Evolutionary conservation across 1,140 invertebrate species (phyloP).

Genomic region (Heliconius hermathena): DNA sequence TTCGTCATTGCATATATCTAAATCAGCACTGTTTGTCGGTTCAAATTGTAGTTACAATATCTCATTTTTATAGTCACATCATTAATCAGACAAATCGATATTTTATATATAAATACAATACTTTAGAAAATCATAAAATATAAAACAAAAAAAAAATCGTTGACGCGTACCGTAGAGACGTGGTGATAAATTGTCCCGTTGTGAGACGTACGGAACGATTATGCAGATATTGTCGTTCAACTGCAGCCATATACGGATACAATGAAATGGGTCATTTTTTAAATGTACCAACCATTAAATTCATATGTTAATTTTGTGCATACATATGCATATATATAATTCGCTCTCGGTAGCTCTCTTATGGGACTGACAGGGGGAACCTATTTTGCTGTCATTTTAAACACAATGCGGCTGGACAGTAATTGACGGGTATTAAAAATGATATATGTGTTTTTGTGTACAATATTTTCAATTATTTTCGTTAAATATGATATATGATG

Average conservation of each 20-base stretch:
- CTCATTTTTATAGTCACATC: too few relatives aligned
- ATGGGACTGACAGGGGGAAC: conserved; percentile 25
- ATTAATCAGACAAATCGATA: too few relatives aligned
- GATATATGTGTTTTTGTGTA: conserved; percentile 12
- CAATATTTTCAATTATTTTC: conserved; percentile 11
- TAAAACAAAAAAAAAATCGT: neutral
- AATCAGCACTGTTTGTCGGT: too few relatives aligned
- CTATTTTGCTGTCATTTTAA: conserved; percentile 38
- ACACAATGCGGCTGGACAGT: conserved; percentile 15
- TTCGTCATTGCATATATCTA: too few relatives aligned
- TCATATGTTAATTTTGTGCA: conserved; percentile 35
- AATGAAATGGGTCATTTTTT: conserved; percentile 45
- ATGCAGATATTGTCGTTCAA: conserved; percentile 62
- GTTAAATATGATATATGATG: conserved; percentile 13
- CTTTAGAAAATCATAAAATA: neutral
- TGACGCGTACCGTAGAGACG: conserved; percentile 42
- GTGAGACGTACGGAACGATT: conserved; percentile 52
- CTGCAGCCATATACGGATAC: conserved; percentile 47
- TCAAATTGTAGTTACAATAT: too few relatives aligned
- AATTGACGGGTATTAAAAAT: conserved; percentile 27
- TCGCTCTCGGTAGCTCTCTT: conserved; percentile 34
- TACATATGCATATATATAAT: conserved; percentile 31
- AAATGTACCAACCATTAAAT: conserved; percentile 33
- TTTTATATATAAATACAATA: too few relatives aligned
- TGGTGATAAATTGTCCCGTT: conserved; percentile 44